phyloP scores from a whole-genome alignment of 2,888 invertebrate genomes.

The Ypsolopha sequella region DNA sequence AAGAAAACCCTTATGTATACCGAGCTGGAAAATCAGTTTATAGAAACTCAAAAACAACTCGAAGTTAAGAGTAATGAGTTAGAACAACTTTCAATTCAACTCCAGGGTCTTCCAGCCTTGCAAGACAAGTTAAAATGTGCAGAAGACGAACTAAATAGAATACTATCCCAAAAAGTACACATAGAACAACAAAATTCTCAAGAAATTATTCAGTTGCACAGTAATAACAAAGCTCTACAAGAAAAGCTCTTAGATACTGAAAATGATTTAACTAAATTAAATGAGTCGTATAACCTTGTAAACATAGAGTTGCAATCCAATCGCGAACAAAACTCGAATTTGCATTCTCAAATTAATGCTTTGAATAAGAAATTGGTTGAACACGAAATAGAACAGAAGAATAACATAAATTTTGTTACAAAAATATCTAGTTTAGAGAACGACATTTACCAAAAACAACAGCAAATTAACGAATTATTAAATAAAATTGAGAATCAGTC shows the following conservation, averaged over 20 bases:
- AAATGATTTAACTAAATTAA: constrained; percentile 30
- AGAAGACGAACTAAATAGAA: constrained; percentile 44
- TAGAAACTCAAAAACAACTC: constrained; percentile 40
- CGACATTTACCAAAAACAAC: constrained; percentile 46
- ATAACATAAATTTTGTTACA: constrained; percentile 43
- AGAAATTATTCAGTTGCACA: constrained; percentile 26
- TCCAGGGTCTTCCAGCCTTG: constrained; percentile 40
- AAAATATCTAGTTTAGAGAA: constrained; percentile 47
- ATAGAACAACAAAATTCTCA: constrained; percentile 37
- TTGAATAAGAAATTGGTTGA: constrained; percentile 51
- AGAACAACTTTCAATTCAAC: constrained; percentile 41
- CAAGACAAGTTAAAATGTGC: constrained; percentile 50
- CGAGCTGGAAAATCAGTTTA: constrained; percentile 72
- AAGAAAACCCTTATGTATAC: constrained; percentile 76
- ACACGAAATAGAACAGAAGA: constrained; percentile 52
- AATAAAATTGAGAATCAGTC: constrained; percentile 39
- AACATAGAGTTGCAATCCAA: constrained; percentile 31
- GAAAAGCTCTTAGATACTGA: constrained; percentile 23
- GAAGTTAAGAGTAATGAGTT: constrained; percentile 34
- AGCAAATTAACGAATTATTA: constrained; percentile 37
- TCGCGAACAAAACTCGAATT: constrained; percentile 31
- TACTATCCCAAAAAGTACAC: constrained; percentile 32
- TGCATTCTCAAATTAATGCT: constrained; percentile 36
- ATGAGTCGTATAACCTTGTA: constrained; percentile 25
- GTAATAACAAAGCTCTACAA: constrained; percentile 28